phyloP scores from a whole-genome alignment of 2,888 invertebrate species.

The Ophion slaviceki region DNA sequence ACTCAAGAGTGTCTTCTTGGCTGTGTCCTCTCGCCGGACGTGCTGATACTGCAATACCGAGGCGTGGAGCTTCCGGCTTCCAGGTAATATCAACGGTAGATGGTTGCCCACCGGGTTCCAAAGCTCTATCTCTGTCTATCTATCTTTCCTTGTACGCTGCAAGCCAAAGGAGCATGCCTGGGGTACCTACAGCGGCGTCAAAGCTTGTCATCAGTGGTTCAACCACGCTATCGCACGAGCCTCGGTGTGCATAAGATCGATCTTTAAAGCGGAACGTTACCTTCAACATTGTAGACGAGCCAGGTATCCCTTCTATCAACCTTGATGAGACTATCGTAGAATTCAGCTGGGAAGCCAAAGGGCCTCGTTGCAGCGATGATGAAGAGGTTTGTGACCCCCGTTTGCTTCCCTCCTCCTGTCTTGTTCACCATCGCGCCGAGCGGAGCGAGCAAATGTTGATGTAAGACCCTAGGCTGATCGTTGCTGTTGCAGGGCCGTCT shows the following conservation, averaged over 20 bases:
- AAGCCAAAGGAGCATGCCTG: constrained; percentile 29
- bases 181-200: constrained; percentile 42
- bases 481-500: constrained; percentile 44
- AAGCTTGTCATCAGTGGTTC: constrained; percentile 53
- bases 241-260: constrained; percentile 32
- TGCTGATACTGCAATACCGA: constrained; percentile 43
- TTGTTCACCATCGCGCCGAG: constrained; percentile 46
- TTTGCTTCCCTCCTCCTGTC: constrained; percentile 11
- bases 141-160: constrained; percentile 7
- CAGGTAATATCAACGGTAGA: constrained; percentile 48
- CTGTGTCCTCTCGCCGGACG: constrained; percentile 26
- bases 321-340: constrained; percentile 29
- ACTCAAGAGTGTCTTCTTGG: constrained; percentile 3
- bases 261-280: constrained; percentile 30
- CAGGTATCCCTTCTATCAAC: constrained; percentile 9
- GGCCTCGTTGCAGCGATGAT: constrained; percentile 48
- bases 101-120: constrained; percentile 28
- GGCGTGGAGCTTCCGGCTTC: constrained; percentile 42
- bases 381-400: constrained; percentile 52
- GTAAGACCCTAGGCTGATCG: constrained; percentile 64
- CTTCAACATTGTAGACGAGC: constrained; percentile 20
- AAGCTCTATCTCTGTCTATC: constrained; percentile 24
- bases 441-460: constrained; percentile 65
- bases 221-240: constrained; percentile 34
- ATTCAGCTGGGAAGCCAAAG: constrained; percentile 54